Conservation (phyloP, 2,888 invertebrate genomes). For the Microchrysa polita region DNA sequence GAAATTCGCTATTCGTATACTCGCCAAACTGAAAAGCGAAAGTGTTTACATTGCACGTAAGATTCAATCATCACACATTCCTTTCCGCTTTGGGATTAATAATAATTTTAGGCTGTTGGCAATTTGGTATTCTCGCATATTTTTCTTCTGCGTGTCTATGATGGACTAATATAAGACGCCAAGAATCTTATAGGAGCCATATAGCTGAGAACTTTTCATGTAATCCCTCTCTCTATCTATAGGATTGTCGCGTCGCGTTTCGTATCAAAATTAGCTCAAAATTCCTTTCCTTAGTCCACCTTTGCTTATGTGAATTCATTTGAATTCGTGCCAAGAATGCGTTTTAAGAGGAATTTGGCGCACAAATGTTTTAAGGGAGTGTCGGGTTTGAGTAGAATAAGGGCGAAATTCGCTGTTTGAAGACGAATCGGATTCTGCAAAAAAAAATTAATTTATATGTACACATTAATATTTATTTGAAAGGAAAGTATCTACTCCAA, state of each 20-base stretch:
- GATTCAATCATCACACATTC: conserved; percentile 21
- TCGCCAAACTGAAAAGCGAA: conserved; percentile 7
- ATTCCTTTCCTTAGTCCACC: conserved; percentile 12
- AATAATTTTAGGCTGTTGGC: conserved; percentile 29
- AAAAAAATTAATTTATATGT: too few relatives aligned
- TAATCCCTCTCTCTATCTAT: not conserved
- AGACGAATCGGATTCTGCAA: too few relatives aligned
- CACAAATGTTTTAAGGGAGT: not conserved
- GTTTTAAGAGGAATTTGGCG: conserved; percentile 7
- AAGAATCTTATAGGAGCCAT: not conserved
- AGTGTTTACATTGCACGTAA: not conserved
- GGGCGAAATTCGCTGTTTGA: too few relatives aligned
- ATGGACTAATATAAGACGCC: too few relatives aligned
- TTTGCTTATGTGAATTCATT: conserved; percentile 4
- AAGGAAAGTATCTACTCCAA: too few relatives aligned
- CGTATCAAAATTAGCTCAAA: conserved; percentile 24
- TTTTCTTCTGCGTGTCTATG: not conserved
- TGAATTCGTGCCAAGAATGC: conserved; percentile 39
- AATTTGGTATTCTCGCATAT: conserved; percentile 9
- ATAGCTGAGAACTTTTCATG: not conserved
- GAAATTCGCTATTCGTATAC: too few relatives aligned
- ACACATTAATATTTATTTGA: too few relatives aligned
- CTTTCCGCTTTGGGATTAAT: conserved; percentile 39
- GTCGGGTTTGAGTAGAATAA: too few relatives aligned
- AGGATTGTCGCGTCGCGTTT: conserved; percentile 11